A percentile compares a stretch with the other conserved stretches of the same genome.
Conservation (phyloP, 2,888 invertebrate genomes). For the Entomobrya proxima region DNA sequence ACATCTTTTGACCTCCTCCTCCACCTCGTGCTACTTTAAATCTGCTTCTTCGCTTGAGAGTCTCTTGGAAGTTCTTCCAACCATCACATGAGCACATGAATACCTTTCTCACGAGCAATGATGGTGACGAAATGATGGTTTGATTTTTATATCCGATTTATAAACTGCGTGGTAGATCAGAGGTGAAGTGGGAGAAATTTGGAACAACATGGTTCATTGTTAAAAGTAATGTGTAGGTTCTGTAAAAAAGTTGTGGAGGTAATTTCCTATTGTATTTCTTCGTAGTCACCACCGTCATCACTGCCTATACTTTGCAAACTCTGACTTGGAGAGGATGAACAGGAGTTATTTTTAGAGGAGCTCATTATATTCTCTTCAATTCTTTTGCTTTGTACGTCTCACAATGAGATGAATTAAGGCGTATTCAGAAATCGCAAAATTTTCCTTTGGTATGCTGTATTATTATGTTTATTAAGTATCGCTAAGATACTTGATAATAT, state of each 20-base stretch:
- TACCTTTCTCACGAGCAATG: background rate
- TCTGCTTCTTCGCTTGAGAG: background rate
- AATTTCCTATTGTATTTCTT: background rate
- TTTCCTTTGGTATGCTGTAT: too few relatives aligned
- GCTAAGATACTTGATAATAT: too few relatives aligned
- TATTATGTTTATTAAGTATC: too few relatives aligned
- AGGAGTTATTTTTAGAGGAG: background rate
- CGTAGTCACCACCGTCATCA: background rate
- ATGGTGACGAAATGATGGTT: background rate
- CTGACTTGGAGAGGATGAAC: background rate
- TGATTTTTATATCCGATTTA: background rate
- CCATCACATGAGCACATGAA: constrained; percentile 22
- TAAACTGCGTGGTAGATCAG: constrained; percentile 9
- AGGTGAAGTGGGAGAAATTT: background rate
- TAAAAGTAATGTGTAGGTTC: background rate
- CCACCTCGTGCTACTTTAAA: background rate
- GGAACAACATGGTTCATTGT: constrained; percentile 34
- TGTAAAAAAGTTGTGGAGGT: too few relatives aligned
- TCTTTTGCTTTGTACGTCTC: background rate
- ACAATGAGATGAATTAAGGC: too few relatives aligned
- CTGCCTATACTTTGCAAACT: too few relatives aligned
- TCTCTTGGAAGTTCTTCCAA: background rate
- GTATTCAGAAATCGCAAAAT: too few relatives aligned
- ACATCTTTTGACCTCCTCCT: background rate
- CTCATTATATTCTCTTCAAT: background rate